Evolutionary conservation across 1,140 invertebrate genomes (phyloP).

Genomic region (Penaeus indicus): DNA sequence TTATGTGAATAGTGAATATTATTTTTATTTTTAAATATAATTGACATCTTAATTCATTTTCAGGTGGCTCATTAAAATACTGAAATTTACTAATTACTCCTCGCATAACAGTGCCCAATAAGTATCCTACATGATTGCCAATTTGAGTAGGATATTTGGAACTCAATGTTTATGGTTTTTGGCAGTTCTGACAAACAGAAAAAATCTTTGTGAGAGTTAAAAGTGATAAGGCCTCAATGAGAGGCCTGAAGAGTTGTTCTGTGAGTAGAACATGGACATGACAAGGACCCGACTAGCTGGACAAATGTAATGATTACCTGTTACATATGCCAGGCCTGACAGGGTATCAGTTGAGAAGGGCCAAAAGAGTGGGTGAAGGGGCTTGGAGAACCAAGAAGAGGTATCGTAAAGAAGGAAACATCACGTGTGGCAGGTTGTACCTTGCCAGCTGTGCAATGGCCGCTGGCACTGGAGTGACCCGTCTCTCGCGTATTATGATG

Average conservation of each 20-base stretch:
- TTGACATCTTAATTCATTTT: too few species aligned
- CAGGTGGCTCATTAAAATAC: too few species aligned
- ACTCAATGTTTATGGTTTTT: constrained; percentile 28
- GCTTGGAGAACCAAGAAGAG: constrained; percentile 20
- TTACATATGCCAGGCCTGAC: constrained; percentile 44
- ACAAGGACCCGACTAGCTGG: constrained; percentile 36
- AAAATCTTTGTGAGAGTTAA: constrained; percentile 30
- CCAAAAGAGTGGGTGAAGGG: constrained; percentile 1
- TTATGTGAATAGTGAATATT: too few species aligned
- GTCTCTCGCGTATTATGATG: constrained; percentile 42
- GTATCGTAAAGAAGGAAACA: constrained; percentile 2
- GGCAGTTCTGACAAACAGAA: constrained; percentile 20
- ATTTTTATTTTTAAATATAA: too few species aligned
- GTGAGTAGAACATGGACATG: constrained; percentile 47
- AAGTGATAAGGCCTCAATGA: constrained; percentile 39
- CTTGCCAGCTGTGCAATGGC: constrained; percentile 44
- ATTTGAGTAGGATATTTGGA: constrained; percentile 37
- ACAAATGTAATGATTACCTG: constrained; percentile 42
- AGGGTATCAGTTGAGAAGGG: constrained; percentile 22
- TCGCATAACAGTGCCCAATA: constrained; percentile 40
- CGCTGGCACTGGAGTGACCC: constrained; percentile 29
- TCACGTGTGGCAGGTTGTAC: background rate
- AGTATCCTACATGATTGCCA: constrained; percentile 35
- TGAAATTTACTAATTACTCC: background rate
- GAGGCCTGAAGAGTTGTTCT: constrained; percentile 34